Conservation (phyloP, 2,888 invertebrate genomes). For the Deilephila porcellus region DNA sequence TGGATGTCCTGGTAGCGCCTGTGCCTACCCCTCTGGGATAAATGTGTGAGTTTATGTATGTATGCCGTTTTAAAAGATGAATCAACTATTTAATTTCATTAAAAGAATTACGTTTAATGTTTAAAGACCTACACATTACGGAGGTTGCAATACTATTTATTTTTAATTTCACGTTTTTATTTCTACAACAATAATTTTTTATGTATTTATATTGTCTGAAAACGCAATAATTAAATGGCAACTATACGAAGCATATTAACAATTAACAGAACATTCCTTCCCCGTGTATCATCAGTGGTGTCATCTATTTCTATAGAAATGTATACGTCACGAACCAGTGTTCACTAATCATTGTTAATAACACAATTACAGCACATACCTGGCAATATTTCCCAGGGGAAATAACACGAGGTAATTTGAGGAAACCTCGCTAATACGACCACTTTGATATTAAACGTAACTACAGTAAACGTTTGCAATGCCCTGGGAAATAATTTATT, state of each 20-base stretch:
- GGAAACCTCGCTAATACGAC: neutral
- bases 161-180: too few species aligned
- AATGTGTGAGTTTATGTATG: too few species aligned
- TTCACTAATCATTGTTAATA: constrained; percentile 7
- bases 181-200: neutral
- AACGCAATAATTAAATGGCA: neutral
- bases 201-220: neutral
- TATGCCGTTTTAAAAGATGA: too few species aligned
- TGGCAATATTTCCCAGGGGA: neutral
- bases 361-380: neutral
- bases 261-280: constrained; percentile 20
- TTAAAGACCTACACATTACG: too few species aligned
- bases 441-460: neutral
- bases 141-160: too few species aligned
- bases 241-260: neutral
- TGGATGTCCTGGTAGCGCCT: too few species aligned
- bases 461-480: neutral
- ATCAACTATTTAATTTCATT: too few species aligned
- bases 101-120: too few species aligned
- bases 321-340: neutral
- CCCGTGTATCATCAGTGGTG: neutral
- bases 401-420: constrained; percentile 8
- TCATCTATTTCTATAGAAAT: constrained; percentile 18
- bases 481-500: neutral
- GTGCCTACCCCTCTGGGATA: too few species aligned